Evolutionary conservation across 2,797 vertebrate species (phyloP).

Genomic region (Lycodopsis pacificus): DNA sequence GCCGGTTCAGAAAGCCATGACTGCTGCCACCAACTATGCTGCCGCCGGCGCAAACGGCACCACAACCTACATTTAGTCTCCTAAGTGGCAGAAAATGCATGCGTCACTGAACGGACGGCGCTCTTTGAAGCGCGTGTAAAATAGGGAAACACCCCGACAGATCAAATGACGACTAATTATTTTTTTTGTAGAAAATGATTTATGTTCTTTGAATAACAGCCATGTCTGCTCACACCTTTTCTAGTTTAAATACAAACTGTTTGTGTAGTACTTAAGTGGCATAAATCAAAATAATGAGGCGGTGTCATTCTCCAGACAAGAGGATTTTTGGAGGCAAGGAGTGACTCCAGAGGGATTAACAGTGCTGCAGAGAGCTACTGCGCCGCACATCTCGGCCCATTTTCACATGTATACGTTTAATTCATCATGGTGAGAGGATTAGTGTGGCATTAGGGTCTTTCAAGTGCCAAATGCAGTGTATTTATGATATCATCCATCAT

Average conservation of each 20-base stretch:
- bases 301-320: slow-evolving; percentile 6
- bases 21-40: slow-evolving; percentile 18
- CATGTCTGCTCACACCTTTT: background rate
- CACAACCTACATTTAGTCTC: background rate
- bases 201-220: background rate
- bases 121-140: slow-evolving; percentile 18
- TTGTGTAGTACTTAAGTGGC: background rate
- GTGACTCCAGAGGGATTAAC: slow-evolving; percentile 30
- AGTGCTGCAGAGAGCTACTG: background rate
- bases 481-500: slow-evolving; percentile 48
- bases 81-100: slow-evolving; percentile 22
- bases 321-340: slow-evolving; percentile 3
- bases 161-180: background rate
- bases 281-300: slow-evolving; percentile 11
- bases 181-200: background rate
- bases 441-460: slow-evolving; percentile 47
- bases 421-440: slow-evolving; percentile 44
- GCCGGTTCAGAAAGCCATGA: slow-evolving; percentile 17
- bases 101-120: background rate
- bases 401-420: slow-evolving; percentile 34
- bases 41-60: slow-evolving; percentile 13
- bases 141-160: slow-evolving; percentile 20
- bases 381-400: slow-evolving; percentile 6
- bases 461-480: slow-evolving; percentile 38
- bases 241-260: background rate